These are phyloP conservation scores for Agrypnus murinus DNA, from an alignment of 2,888 invertebrate species.

Conservation along the genomic window DNA sequence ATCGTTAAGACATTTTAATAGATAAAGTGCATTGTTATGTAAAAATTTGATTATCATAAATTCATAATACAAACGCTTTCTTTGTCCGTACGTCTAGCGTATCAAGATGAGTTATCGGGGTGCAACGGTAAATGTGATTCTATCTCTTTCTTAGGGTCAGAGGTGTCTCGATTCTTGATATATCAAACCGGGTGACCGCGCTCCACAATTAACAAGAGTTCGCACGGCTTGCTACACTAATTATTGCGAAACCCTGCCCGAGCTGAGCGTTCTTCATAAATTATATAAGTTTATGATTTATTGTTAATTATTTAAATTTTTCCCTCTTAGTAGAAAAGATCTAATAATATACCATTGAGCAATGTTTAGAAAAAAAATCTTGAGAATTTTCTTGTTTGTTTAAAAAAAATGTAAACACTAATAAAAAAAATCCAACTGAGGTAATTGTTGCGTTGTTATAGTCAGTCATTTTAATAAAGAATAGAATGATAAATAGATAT, in stretches of 20 bases:
- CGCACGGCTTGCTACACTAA: conserved; percentile 37
- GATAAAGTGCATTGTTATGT: conserved; percentile 35
- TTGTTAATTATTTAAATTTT: conserved; percentile 24
- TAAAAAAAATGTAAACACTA: too few species aligned
- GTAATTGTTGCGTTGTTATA: not conserved
- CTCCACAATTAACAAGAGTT: conserved; percentile 39
- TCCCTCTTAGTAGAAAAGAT: not conserved
- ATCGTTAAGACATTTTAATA: conserved; percentile 29
- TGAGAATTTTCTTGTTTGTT: not conserved
- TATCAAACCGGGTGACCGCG: conserved; percentile 34
- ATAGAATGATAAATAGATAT: not conserved
- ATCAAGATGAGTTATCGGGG: conserved; percentile 22
- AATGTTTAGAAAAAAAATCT: not conserved
- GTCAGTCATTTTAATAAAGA: not conserved
- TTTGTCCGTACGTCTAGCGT: conserved; percentile 33
- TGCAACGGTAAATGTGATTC: conserved; percentile 41
- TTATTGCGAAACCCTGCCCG: conserved; percentile 28
- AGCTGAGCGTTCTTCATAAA: conserved; percentile 28
- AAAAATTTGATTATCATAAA: conserved; percentile 28
- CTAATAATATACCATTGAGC: not conserved
- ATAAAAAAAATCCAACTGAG: too few species aligned
- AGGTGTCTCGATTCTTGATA: conserved; percentile 41
- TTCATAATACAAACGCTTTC: conserved; percentile 24
- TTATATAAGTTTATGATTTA: conserved; percentile 26
- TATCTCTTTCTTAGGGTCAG: conserved; percentile 37